These are phyloP conservation scores for Notodonta dromedarius DNA, from an alignment of 2,888 invertebrate genomes.

Conservation along the genomic window DNA sequence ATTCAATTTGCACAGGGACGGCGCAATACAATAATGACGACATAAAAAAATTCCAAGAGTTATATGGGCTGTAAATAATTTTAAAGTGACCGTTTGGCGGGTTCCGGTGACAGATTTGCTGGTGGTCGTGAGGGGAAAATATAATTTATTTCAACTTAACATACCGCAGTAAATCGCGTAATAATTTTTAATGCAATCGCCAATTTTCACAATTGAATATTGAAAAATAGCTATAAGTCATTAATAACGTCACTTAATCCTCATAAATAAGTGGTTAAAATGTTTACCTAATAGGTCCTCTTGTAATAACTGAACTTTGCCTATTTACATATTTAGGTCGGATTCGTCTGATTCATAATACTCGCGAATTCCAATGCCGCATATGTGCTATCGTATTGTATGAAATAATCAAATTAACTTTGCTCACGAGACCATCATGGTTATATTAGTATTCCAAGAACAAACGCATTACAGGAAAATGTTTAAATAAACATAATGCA, in stretches of 20 bases:
- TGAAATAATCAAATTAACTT: neutral
- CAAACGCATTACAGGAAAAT: constrained; percentile 21
- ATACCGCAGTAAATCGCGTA: constrained; percentile 26
- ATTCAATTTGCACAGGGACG: constrained; percentile 50
- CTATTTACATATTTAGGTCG: too few relatives aligned
- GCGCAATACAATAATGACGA: constrained; percentile 61
- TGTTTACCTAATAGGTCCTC: too few relatives aligned
- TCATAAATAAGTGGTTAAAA: too few relatives aligned
- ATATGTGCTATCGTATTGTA: constrained; percentile 1
- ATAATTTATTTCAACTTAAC: constrained; percentile 44
- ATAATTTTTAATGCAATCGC: constrained; percentile 35
- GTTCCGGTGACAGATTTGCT: constrained; percentile 55
- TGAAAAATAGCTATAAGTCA: constrained; percentile 17
- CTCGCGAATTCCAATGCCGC: constrained; percentile 13
- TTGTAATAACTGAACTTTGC: too few relatives aligned
- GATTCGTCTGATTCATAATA: neutral
- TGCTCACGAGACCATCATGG: constrained; percentile 8
- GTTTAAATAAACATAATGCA: neutral
- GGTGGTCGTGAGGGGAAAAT: constrained; percentile 46
- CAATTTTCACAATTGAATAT: constrained; percentile 29
- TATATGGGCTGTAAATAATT: constrained; percentile 64
- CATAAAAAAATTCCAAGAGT: constrained; percentile 56
- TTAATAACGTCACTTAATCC: neutral
- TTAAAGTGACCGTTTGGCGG: constrained; percentile 62
- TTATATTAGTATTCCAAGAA: constrained; percentile 19